Percentiles rank a stretch among this genome's conserved stretches.
These are phyloP conservation scores for Catamblyrhynchus diadema DNA, from an alignment of 2,797 vertebrate genomes.

Conservation along the genomic window DNA sequence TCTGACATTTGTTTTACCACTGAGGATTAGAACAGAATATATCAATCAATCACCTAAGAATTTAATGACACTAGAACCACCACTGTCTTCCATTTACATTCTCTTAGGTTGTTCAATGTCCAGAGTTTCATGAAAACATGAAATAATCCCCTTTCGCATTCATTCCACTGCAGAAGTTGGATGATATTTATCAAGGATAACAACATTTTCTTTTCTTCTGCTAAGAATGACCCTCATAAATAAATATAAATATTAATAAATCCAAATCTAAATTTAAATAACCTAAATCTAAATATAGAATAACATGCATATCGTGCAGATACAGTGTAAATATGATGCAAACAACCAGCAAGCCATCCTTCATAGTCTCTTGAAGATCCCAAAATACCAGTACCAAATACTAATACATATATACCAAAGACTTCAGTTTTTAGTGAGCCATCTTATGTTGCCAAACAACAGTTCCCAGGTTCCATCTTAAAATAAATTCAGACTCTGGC, in stretches of 20 bases:
- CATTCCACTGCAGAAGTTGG: background rate
- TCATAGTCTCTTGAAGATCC: background rate
- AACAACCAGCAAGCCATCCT: background rate
- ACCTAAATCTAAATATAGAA: background rate
- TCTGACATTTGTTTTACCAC: background rate
- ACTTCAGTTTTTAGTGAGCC: background rate
- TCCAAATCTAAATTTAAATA: background rate
- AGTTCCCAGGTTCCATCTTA: background rate
- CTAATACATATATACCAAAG: background rate
- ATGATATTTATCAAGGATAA: background rate
- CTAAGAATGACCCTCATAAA: background rate
- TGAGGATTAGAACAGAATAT: background rate
- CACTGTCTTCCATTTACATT: background rate
- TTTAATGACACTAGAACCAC: background rate
- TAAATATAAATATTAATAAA: background rate
- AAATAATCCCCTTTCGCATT: background rate
- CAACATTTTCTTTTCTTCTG: background rate
- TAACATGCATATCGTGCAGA: background rate
- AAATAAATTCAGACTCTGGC: background rate
- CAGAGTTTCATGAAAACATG: background rate
- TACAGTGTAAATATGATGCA: background rate
- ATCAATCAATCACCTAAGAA: background rate
- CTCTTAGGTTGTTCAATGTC: background rate
- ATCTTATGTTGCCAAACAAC: background rate
- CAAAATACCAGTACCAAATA: background rate